Evolutionary conservation across 2,888 invertebrate species (phyloP), one percentile per base, ranked within the genome.

Genomic region (Caenorhabditis drosophilae): DNA sequence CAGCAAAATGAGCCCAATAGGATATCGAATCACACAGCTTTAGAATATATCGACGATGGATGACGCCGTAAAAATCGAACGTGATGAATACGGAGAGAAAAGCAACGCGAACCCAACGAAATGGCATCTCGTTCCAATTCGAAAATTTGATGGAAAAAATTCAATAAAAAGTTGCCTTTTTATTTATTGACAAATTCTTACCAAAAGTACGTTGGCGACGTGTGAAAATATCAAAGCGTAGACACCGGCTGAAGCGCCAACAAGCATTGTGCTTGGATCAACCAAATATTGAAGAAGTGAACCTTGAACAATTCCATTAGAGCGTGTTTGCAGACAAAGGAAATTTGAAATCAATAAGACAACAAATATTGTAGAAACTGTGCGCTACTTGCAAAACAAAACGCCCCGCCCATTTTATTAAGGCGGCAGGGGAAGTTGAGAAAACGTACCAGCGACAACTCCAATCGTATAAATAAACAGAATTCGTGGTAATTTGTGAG

Each of bases 81-180:
- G 87, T 88, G 2, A 91, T 90, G 71, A 95, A 88, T 2, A 92
- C 84, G 0, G 92, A 77, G 83, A 96, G 91, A 16, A 93, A 89
- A 6, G 91, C 84, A 23, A 96, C 86, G 80, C 96, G 92, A 6
- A 92, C 87, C 74, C 91, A 88, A 0, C 93, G 92, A 84, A 90
- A 93, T 80, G 93, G 92, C 96, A 97, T 97, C 86, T 97, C 93
- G 16, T 89, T 87, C 92, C 93, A 97, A 85, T 97, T 97, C 92
- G 93, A n/a, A n/a, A n/a, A n/a, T n/a, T n/a, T n/a, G n/a, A n/a
- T n/a, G n/a, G 44, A 34, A 70, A 57, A 23, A 11, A 23, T 7
- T 31, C 18, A 41, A 22, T 9, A 31, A 6, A 31, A 31, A 9
- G 12, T 31, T 31, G 31, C 12, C 12, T 31, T 9, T 6, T 31